Conservation (phyloP, 2,797 vertebrate species). For the Sebastes variabilis region DNA sequence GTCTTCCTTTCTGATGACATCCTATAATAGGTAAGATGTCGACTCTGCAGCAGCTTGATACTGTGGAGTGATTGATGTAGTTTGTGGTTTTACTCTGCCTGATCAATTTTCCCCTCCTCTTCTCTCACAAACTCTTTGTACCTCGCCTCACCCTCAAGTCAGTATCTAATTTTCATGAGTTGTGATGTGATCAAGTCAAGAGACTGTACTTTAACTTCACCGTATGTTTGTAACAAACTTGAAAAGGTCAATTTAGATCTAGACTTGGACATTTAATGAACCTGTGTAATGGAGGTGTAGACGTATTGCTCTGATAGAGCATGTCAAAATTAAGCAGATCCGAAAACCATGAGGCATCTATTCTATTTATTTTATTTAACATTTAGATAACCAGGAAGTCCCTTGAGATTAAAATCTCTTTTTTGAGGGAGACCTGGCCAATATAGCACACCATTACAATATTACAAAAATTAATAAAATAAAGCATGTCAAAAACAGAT, state of each 20-base stretch:
- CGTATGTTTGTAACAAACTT: background rate
- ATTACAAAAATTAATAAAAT: background rate
- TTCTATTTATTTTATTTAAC: background rate
- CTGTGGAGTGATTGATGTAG: background rate
- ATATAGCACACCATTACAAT: background rate
- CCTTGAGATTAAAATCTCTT: background rate
- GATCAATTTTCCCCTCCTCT: background rate
- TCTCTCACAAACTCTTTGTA: background rate
- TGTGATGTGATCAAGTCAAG: background rate
- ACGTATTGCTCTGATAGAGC: background rate
- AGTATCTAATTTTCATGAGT: background rate
- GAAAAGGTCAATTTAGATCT: background rate
- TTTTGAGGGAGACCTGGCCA: background rate
- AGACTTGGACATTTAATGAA: background rate
- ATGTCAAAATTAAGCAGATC: background rate
- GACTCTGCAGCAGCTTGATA: background rate
- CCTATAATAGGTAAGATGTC: background rate
- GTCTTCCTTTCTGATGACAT: background rate
- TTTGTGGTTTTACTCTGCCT: background rate
- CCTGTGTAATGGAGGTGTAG: background rate
- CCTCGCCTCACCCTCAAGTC: background rate
- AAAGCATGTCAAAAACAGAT: too few relatives aligned
- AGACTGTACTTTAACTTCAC: background rate
- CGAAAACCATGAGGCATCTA: background rate
- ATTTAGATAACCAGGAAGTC: background rate